phyloP scores from a whole-genome alignment of 2,888 invertebrate genomes.

The Leptopilina myrica region DNA sequence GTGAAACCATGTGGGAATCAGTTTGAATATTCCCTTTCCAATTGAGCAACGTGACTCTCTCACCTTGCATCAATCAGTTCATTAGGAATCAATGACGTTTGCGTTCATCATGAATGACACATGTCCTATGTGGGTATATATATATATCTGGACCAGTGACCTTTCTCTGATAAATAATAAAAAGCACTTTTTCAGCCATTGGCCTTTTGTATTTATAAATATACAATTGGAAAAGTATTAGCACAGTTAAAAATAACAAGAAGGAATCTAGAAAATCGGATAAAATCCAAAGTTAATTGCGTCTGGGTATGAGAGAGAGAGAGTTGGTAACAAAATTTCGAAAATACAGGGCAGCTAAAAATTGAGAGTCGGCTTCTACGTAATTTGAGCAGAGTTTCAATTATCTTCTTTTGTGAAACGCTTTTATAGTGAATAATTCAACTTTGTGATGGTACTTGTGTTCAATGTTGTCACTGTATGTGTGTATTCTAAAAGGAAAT shows the following conservation, averaged over 20 bases:
- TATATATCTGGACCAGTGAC: not conserved
- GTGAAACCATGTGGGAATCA: slow-evolving; percentile 41
- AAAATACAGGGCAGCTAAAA: slow-evolving; percentile 43
- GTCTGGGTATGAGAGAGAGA: not conserved
- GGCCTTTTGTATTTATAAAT: too few relatives aligned
- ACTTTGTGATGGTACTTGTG: slow-evolving; percentile 54
- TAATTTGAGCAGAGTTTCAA: slow-evolving; percentile 51
- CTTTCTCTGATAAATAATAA: not conserved
- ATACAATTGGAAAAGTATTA: not conserved
- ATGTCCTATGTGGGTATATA: not conserved
- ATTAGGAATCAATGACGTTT: slow-evolving; percentile 15
- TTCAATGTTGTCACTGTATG: slow-evolving; percentile 52
- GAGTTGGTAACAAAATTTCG: slow-evolving; percentile 16
- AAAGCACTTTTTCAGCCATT: not conserved
- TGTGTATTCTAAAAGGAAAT: slow-evolving; percentile 55
- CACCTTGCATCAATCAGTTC: slow-evolving; percentile 43
- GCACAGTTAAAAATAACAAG: too few relatives aligned
- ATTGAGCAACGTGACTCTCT: slow-evolving; percentile 40
- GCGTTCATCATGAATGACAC: slow-evolving; percentile 32
- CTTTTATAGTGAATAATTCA: slow-evolving; percentile 58
- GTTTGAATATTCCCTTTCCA: slow-evolving; percentile 44
- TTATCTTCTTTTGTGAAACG: slow-evolving; percentile 60
- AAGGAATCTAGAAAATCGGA: slow-evolving; percentile 16
- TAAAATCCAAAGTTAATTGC: slow-evolving; percentile 31
- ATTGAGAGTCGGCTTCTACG: slow-evolving; percentile 37